A percentile compares a stretch with the other conserved stretches of the same genome.
Evolutionary conservation across 2,113 vertebrate species (phyloP).

Genomic region (Scatophagus argus): DNA sequence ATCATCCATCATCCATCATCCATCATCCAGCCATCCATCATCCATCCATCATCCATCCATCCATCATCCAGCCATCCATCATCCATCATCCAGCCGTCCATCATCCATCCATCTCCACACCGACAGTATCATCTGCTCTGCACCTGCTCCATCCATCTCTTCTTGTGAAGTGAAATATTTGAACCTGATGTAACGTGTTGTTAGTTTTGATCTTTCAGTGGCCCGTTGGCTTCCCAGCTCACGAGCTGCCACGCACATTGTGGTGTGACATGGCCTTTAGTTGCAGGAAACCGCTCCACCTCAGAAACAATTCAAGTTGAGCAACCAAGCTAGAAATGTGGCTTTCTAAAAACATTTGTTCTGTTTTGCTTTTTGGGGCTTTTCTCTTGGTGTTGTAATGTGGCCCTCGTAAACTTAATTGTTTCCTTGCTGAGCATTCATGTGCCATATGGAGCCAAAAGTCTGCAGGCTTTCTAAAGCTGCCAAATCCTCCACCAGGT

Average conservation of each 20-base stretch:
- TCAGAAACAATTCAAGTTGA: too few relatives aligned
- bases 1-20: too few relatives aligned
- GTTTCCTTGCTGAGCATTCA: neutral
- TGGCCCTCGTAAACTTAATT: neutral
- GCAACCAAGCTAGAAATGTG: neutral
- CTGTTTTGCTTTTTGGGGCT: neutral
- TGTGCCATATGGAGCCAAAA: slow-evolving; percentile 35
- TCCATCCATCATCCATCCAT: slow-evolving; percentile 19
- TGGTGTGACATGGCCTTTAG: too few relatives aligned
- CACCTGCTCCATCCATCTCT: neutral
- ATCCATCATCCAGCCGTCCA: slow-evolving; percentile 16
- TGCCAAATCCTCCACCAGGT: slow-evolving; percentile 45
- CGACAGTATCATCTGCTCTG: neutral
- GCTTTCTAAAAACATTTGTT: neutral
- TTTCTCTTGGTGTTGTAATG: too few relatives aligned
- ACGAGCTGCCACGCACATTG: too few relatives aligned
- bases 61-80: neutral
- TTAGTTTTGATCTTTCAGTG: too few relatives aligned
- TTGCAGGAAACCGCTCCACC: neutral
- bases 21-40: slow-evolving; percentile 17
- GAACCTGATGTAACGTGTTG: too few relatives aligned
- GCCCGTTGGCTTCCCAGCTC: too few relatives aligned
- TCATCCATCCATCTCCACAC: neutral
- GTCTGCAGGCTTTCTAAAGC: slow-evolving; percentile 18
- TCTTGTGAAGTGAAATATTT: neutral